Percentiles rank a stretch among this genome's conserved stretches.
Conservation (phyloP, 2,113 vertebrate species). For the Fukomys damarensis region DNA sequence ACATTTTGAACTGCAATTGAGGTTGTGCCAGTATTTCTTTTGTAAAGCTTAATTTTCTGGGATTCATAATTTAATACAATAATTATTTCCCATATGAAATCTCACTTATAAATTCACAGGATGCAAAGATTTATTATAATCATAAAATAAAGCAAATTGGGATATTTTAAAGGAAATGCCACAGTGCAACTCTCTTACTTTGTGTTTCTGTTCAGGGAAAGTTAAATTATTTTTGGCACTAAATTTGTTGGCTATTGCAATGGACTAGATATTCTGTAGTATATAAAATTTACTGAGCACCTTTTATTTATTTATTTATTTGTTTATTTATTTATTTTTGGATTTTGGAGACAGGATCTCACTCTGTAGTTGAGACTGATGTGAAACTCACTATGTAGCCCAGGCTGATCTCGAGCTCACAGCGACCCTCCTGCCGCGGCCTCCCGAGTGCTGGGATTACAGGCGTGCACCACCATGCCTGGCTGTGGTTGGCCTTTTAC, state of each 20-base stretch:
- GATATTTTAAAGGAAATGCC: slow-evolving; percentile 50
- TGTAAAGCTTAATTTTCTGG: slow-evolving; percentile 71
- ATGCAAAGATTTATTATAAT: slow-evolving; percentile 64
- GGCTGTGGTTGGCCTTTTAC: slow-evolving; percentile 5
- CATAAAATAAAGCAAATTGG: slow-evolving; percentile 60
- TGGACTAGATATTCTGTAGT: slow-evolving; percentile 20
- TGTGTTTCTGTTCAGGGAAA: not conserved
- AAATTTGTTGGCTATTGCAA: not conserved
- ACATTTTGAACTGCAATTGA: slow-evolving; percentile 71
- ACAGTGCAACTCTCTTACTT: not conserved
- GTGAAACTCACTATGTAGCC: too few species aligned
- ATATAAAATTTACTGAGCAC: slow-evolving; percentile 10
- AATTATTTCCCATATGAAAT: slow-evolving; percentile 47
- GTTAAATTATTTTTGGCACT: not conserved
- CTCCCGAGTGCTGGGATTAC: too few species aligned
- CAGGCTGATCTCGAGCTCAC: too few species aligned
- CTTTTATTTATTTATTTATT: too few species aligned
- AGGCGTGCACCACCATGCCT: too few species aligned
- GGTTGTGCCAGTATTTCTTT: slow-evolving; percentile 63
- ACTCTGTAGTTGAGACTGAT: too few species aligned
- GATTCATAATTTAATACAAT: slow-evolving; percentile 64
- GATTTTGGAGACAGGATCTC: too few species aligned
- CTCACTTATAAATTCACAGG: slow-evolving; percentile 58
- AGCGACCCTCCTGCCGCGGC: too few species aligned
- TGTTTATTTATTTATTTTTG: too few species aligned